phyloP scores from a whole-genome alignment of 2,888 invertebrate genomes.

The Scaeva pyrastri region DNA sequence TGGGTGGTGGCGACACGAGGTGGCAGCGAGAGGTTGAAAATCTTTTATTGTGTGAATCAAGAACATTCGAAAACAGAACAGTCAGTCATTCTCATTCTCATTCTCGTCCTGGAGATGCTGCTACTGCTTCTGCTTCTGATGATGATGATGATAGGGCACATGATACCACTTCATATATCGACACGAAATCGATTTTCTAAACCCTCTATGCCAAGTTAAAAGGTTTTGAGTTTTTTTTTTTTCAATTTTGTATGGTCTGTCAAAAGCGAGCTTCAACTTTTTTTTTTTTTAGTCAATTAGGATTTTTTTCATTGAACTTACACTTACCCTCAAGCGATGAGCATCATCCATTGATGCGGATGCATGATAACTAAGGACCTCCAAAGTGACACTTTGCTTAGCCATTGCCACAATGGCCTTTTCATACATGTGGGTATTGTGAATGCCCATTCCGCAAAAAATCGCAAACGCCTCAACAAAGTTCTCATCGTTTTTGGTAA shows the following conservation, averaged over 20 bases:
- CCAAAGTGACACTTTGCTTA: slow-evolving; percentile 97
- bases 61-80: slow-evolving; percentile 21
- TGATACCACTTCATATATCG: slow-evolving; percentile 36
- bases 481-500: slow-evolving; percentile 98
- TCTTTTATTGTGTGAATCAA: slow-evolving; percentile 27
- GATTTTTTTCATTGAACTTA: slow-evolving; percentile 19
- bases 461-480: slow-evolving; percentile 98
- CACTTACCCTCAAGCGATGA: slow-evolving; percentile 91
- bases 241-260: slow-evolving; percentile 9
- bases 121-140: slow-evolving; percentile 35
- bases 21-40: not conserved
- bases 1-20: not conserved
- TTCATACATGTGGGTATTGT: slow-evolving; percentile 99
- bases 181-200: slow-evolving; percentile 62
- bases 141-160: slow-evolving; percentile 58
- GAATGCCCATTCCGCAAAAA: slow-evolving; percentile 98
- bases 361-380: slow-evolving; percentile 96
- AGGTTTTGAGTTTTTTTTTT: slow-evolving; percentile 10
- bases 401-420: slow-evolving; percentile 98
- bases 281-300: not conserved
- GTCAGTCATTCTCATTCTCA: slow-evolving; percentile 12
- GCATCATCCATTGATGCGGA: slow-evolving; percentile 96
- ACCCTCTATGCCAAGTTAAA: slow-evolving; percentile 4
- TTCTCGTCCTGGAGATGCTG: not conserved
- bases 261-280: slow-evolving; percentile 23